Evolutionary conservation across 2,113 vertebrate species (phyloP).

Genomic region (Prolemur simus): DNA sequence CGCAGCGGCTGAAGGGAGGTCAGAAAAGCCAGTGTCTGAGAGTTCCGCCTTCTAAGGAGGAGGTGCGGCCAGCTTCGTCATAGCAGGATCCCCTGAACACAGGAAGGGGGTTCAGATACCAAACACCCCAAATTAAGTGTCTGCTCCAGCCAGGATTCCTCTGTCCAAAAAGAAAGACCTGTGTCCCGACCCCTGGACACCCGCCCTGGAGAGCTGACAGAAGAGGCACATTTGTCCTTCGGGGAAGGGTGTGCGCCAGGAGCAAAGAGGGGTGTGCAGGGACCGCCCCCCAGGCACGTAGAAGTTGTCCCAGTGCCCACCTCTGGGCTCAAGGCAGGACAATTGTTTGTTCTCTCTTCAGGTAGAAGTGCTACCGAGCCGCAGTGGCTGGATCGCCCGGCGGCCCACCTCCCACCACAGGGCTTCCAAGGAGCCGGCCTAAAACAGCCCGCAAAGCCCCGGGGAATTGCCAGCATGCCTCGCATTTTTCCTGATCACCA

Average conservation of each 20-base stretch:
- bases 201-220: not conserved
- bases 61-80: not conserved
- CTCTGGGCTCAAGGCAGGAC: not conserved
- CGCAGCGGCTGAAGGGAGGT: not conserved
- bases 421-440: not conserved
- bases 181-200: not conserved
- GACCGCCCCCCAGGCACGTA: no score
- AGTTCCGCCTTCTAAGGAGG: not conserved
- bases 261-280: not conserved
- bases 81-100: not conserved
- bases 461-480: not conserved
- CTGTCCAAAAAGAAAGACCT: not conserved
- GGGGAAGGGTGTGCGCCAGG: not conserved
- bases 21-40: not conserved
- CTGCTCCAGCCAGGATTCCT: not conserved
- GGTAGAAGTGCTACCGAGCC: not conserved
- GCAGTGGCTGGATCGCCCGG: not conserved
- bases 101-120: not conserved
- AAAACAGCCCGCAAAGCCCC: not conserved
- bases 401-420: not conserved
- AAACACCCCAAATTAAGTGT: not conserved
- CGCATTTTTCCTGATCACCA: not conserved
- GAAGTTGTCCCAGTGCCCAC: not conserved
- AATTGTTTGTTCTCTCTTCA: not conserved
- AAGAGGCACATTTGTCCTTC: not conserved